Conservation (phyloP, 2,797 vertebrate species). For the Chromobotia macracanthus region DNA sequence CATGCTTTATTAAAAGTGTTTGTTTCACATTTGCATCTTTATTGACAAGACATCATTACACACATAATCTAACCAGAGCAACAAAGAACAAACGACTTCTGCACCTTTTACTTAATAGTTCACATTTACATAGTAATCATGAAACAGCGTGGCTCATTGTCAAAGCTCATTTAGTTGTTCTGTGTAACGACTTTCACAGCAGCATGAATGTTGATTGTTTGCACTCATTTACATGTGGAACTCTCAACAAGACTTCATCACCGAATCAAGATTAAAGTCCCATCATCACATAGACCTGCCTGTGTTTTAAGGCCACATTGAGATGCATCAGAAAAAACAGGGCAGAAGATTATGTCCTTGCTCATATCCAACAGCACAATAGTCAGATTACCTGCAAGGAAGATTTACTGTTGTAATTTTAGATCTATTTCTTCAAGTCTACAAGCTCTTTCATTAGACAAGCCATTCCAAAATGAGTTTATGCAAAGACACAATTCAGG, state of each 20-base stretch:
- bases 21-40: conserved; percentile 8
- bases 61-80: conserved; percentile 11
- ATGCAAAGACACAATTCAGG: conserved; percentile 27
- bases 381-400: conserved; percentile 34
- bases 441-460: conserved; percentile 18
- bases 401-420: conserved; percentile 44
- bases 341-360: conserved; percentile 32
- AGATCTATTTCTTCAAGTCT: conserved; percentile 27
- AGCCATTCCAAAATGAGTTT: conserved; percentile 34
- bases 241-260: neutral
- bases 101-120: conserved; percentile 28
- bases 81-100: conserved; percentile 1
- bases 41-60: neutral
- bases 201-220: conserved; percentile 12
- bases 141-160: neutral
- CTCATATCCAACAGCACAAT: conserved; percentile 23
- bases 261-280: conserved; percentile 18
- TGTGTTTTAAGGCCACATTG: conserved; percentile 1
- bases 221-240: conserved; percentile 21
- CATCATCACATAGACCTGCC: neutral
- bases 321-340: neutral
- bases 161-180: neutral
- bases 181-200: neutral
- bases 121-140: conserved; percentile 27
- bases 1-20: neutral